Conservation (phyloP, 2,797 vertebrate genomes). For the Trematomus bernacchii region DNA sequence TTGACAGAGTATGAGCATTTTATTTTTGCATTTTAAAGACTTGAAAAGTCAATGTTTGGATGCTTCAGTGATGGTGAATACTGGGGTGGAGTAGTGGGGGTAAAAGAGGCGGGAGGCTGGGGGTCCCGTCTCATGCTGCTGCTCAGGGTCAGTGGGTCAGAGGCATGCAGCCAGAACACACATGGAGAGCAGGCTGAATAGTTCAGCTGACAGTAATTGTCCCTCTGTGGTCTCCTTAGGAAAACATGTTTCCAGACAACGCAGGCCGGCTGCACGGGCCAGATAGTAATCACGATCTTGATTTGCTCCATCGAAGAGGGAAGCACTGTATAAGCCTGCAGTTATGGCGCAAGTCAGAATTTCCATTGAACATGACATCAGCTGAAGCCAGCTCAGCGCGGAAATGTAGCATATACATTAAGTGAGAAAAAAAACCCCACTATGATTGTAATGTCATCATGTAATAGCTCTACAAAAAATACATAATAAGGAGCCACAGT, state of each 20-base stretch:
- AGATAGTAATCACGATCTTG: slow-evolving; percentile 81
- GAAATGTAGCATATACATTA: slow-evolving; percentile 33
- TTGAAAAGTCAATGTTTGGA: slow-evolving; percentile 46
- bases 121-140: slow-evolving; percentile 74
- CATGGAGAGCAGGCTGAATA: slow-evolving; percentile 79
- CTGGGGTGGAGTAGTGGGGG: slow-evolving; percentile 4
- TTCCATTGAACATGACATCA: slow-evolving; percentile 69
- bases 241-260: slow-evolving; percentile 82
- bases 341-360: slow-evolving; percentile 66
- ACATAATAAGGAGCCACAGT: background rate
- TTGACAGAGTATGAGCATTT: slow-evolving; percentile 38
- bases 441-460: slow-evolving; percentile 2
- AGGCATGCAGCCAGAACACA: slow-evolving; percentile 81
- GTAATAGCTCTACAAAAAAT: background rate
- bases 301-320: slow-evolving; percentile 75
- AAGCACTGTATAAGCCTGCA: slow-evolving; percentile 64
- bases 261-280: slow-evolving; percentile 71
- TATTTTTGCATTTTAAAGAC: slow-evolving; percentile 28
- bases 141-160: slow-evolving; percentile 79
- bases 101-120: slow-evolving; percentile 34
- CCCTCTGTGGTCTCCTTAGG: slow-evolving; percentile 79
- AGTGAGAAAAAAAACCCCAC: background rate
- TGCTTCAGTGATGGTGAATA: slow-evolving; percentile 38
- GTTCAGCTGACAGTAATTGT: slow-evolving; percentile 81
- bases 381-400: slow-evolving; percentile 33